A percentile compares a stretch with the other conserved stretches of the same genome.
phyloP scores from a whole-genome alignment of 2,888 invertebrate species.

The Drosophila nr. perissopoda region DNA sequence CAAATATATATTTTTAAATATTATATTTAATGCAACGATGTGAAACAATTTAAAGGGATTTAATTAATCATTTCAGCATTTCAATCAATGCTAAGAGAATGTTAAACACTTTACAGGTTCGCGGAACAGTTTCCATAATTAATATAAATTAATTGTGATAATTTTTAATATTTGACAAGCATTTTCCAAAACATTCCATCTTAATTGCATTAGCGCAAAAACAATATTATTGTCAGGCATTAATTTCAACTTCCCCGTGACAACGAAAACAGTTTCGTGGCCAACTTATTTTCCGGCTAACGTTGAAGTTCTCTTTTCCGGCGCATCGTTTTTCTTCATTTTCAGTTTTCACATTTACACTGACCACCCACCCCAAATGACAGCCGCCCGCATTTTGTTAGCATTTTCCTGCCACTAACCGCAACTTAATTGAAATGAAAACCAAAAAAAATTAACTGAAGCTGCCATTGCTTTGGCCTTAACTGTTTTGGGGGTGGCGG shows the following conservation, averaged over 20 bases:
- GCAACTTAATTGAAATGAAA: slow-evolving; percentile 78
- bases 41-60: no score
- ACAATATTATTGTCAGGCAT: slow-evolving; percentile 1
- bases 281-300: slow-evolving; percentile 7
- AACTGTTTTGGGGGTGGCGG: background rate
- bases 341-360: slow-evolving; percentile 7
- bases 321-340: background rate
- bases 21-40: no score
- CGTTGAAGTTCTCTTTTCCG: background rate
- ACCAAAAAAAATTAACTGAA: slow-evolving; percentile 74
- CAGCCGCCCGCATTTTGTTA: slow-evolving; percentile 58
- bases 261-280: slow-evolving; percentile 36
- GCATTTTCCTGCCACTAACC: slow-evolving; percentile 69
- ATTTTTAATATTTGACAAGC: background rate
- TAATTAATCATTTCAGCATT: no score
- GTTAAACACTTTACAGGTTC: background rate
- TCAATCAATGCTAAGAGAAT: background rate
- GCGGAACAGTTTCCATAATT: background rate
- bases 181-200: background rate
- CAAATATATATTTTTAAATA: background rate
- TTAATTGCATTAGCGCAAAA: slow-evolving; percentile 13
- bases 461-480: slow-evolving; percentile 33
- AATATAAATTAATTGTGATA: background rate
- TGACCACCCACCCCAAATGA: slow-evolving; percentile 34
- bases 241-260: slow-evolving; percentile 9